Conservation (phyloP, 2,888 invertebrate species). For the Apamea sordens region DNA sequence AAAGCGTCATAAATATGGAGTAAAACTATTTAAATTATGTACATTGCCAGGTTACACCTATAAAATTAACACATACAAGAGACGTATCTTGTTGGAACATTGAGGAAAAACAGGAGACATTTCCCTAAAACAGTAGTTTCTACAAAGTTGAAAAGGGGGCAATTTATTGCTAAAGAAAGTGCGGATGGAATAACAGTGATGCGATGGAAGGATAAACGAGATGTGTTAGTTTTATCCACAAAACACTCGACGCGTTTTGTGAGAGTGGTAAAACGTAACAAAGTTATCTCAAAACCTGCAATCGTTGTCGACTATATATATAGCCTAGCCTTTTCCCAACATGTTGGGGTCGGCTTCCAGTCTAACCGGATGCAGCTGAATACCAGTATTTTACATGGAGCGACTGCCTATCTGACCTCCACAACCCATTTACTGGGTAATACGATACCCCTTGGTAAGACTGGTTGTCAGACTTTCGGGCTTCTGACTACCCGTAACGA, state of each 20-base stretch:
- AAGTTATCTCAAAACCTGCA: not conserved
- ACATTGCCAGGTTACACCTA: constrained; percentile 62
- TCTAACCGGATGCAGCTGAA: too few relatives aligned
- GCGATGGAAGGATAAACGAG: constrained; percentile 11
- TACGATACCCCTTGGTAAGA: too few relatives aligned
- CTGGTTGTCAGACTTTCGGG: too few relatives aligned
- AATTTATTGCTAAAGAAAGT: constrained; percentile 14
- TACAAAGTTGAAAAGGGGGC: constrained; percentile 31
- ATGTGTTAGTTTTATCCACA: constrained; percentile 11
- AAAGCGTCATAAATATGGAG: too few relatives aligned
- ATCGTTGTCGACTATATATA: too few relatives aligned
- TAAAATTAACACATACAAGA: constrained; percentile 53
- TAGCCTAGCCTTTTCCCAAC: too few relatives aligned
- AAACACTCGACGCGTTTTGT: constrained; percentile 8
- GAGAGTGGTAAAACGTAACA: not conserved
- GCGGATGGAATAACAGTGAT: constrained; percentile 11
- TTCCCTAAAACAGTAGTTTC: constrained; percentile 24
- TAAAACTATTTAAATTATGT: constrained; percentile 61
- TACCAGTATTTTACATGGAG: too few relatives aligned
- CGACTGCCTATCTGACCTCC: too few relatives aligned
- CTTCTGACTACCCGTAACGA: too few relatives aligned
- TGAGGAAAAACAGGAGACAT: not conserved
- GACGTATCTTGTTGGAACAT: constrained; percentile 27
- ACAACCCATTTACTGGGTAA: too few relatives aligned
- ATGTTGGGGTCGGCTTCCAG: too few relatives aligned